Base-by-base conservation (phyloP, 2,888 invertebrate species). In the Smittia aterrima region DNA sequence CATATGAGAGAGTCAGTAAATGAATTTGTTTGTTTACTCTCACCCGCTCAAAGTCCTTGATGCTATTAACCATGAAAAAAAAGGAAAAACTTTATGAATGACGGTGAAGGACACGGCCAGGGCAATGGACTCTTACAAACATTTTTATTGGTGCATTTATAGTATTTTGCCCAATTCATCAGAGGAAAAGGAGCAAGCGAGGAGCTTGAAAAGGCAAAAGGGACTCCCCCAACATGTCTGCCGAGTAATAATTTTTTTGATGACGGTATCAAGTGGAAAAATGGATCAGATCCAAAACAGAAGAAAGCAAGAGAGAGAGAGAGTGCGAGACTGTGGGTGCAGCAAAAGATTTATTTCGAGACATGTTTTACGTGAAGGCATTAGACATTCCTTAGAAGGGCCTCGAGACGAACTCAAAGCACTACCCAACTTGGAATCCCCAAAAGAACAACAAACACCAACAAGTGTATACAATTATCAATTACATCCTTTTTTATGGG, bases 381-480 rank as follows among this genome's bases (percentile, higher is more conserved):
- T 58, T 22, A 58, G 58, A 58, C 58, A 58, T 22, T 58, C 20
- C 22, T 22, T 20, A 58, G 58, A 58, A 58, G 22, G 58, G n/a
- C 47, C 47, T 47, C 16, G 47, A 32, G 32, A 32, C 47, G 47
- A 58, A 20, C 58, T 18, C n/a, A n/a, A n/a, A n/a, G n/a, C n/a
- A n/a, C 11, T n/a, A 16, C n/a, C 58, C 22, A 20, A 58, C 18
- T 47, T 47, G 58, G 22, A 58, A 20, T 58, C 58, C n/a, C 58
- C 58, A 58, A 58, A 58, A 58, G 58, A 58, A 64, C 64, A 64
- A 64, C 62, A 72, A 62, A 20, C 24, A 38, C 25, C 71, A 71
- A 72, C 58, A 72, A 72, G 72, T 72, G 72, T 32, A 72, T 54
- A 72, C 72, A 72, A 72, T 72, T 72, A 72, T 72, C 72, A 72